These are phyloP conservation scores for Channallabes apus DNA, from an alignment of 2,797 vertebrate genomes.

Conservation along the genomic window DNA sequence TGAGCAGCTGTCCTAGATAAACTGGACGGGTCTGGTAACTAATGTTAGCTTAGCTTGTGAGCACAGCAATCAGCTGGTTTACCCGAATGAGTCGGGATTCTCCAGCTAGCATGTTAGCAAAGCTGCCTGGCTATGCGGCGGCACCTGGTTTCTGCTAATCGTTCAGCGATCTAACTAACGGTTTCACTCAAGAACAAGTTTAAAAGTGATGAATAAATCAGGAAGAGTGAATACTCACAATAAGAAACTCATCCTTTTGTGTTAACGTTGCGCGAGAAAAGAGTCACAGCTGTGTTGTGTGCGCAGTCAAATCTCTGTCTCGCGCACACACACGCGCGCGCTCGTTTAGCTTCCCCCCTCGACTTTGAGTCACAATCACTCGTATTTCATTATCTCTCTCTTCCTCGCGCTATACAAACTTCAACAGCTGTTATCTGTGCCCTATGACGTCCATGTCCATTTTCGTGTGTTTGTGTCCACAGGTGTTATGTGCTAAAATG, in stretches of 20 bases:
- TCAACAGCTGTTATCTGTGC: too few species aligned
- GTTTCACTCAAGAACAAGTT: background rate
- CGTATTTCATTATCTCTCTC: too few species aligned
- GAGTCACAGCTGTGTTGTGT: background rate
- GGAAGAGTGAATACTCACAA: constrained; percentile 1
- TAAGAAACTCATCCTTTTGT: constrained; percentile 2
- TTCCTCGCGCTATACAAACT: too few species aligned
- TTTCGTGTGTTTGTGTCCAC: too few species aligned
- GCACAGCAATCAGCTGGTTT: background rate
- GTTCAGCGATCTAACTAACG: background rate
- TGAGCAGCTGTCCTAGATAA: background rate
- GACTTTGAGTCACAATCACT: too few species aligned
- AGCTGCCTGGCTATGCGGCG: background rate
- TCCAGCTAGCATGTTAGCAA: background rate
- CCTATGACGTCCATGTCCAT: too few species aligned
- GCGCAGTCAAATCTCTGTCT: background rate
- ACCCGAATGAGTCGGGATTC: background rate
- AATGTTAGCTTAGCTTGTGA: background rate
- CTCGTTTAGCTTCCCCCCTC: too few species aligned
- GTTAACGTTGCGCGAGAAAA: background rate
- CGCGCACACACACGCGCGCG: too few species aligned
- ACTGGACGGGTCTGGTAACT: background rate
- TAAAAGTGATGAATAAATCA: background rate
- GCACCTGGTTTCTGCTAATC: background rate
- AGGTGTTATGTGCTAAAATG: too few species aligned